phyloP scores from a whole-genome alignment of 2,113 vertebrate genomes.

The Centropus unirufus region DNA sequence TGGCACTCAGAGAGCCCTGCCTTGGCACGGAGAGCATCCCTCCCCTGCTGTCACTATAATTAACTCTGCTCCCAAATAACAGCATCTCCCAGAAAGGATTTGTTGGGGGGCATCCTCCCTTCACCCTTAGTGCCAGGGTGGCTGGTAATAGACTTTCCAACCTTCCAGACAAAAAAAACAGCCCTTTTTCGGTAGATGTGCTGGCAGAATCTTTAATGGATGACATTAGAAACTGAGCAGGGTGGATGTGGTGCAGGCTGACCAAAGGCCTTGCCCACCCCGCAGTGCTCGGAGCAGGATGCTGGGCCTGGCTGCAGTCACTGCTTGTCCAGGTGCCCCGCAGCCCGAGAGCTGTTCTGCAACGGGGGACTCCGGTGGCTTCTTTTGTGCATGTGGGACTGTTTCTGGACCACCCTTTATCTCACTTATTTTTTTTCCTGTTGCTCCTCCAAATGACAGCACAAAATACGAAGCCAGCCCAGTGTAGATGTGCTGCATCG shows the following conservation, averaged over 20 bases:
- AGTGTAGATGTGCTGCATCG: neutral
- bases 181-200: neutral
- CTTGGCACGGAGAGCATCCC: neutral
- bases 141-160: neutral
- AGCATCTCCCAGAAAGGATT: neutral
- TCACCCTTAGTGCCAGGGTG: neutral
- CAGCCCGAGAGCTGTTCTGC: neutral
- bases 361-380: fast-evolving
- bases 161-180: neutral
- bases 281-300: neutral
- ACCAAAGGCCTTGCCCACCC: neutral
- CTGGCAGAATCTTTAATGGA: neutral
- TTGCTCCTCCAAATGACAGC: fast-evolving
- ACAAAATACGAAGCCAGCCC: neutral
- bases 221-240: neutral
- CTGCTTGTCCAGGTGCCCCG: neutral
- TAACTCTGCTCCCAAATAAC: neutral
- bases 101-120: neutral
- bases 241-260: neutral
- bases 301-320: neutral
- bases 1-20: neutral
- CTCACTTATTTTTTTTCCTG: fast-evolving
- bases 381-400: neutral
- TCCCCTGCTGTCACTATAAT: neutral
- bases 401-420: neutral